Conservation (phyloP, 1,140 invertebrate species). For the Drosophila jambulina region DNA sequence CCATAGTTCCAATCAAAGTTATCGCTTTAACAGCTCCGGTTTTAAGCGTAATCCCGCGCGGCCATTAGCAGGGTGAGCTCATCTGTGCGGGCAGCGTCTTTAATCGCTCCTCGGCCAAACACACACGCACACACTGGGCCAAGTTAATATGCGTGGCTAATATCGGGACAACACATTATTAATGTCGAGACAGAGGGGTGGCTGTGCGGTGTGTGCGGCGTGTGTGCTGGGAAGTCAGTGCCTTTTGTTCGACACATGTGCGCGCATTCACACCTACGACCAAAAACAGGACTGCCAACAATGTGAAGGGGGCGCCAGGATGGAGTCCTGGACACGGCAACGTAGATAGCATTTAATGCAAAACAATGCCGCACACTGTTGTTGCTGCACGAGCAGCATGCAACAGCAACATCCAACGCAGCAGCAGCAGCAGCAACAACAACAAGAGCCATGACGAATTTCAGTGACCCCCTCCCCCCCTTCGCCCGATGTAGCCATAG, state of each 20-base stretch:
- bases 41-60: not conserved
- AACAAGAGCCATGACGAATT: slow-evolving; percentile 68
- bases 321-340: slow-evolving; percentile 58
- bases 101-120: slow-evolving; percentile 32
- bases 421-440: slow-evolving; percentile 9
- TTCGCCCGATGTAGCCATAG: not conserved
- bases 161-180: slow-evolving; percentile 74
- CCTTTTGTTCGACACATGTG: slow-evolving; percentile 80
- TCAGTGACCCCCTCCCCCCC: not conserved
- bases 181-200: slow-evolving; percentile 63
- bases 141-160: slow-evolving; percentile 81
- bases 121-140: slow-evolving; percentile 3
- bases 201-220: not conserved
- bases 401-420: slow-evolving; percentile 22
- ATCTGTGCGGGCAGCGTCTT: slow-evolving; percentile 43
- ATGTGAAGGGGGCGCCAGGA: slow-evolving; percentile 8
- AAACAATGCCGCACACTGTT: slow-evolving; percentile 56
- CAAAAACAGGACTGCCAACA: slow-evolving; percentile 55
- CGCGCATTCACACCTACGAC: slow-evolving; percentile 78
- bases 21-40: not conserved
- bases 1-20: not conserved
- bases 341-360: slow-evolving; percentile 76
- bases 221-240: slow-evolving; percentile 34
- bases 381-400: slow-evolving; percentile 36
- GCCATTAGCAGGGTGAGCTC: slow-evolving; percentile 24